phyloP scores from a whole-genome alignment of 2,113 vertebrate species.

The Erythrolamprus reginae region DNA sequence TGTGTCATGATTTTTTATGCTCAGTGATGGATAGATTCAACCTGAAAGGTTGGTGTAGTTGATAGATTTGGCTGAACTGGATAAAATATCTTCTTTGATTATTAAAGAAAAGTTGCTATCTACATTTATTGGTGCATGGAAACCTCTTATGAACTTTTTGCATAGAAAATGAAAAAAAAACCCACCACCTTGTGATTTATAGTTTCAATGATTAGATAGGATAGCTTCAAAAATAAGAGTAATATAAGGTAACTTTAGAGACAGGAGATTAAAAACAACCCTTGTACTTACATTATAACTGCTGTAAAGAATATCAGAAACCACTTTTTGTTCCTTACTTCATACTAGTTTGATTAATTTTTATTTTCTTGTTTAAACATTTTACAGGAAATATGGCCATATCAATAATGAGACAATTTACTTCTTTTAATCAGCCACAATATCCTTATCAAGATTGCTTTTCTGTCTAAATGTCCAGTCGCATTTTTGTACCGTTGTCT shows the following conservation, averaged over 20 bases:
- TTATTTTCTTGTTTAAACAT: neutral
- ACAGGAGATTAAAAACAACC: neutral
- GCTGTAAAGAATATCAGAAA: neutral
- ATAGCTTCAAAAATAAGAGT: neutral
- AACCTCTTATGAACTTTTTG: neutral
- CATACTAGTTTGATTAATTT: neutral
- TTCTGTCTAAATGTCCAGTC: neutral
- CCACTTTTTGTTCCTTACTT: neutral
- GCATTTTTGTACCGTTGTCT: neutral
- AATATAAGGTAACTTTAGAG: neutral
- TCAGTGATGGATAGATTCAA: neutral
- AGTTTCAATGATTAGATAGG: neutral
- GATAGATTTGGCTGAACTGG: neutral
- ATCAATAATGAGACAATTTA: neutral
- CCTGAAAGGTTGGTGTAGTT: neutral
- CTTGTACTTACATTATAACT: neutral
- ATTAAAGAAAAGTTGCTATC: neutral
- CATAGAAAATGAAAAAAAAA: neutral
- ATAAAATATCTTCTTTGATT: neutral
- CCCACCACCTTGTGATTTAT: neutral
- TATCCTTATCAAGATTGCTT: neutral
- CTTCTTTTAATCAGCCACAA: neutral
- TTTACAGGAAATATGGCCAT: neutral
- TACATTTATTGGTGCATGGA: neutral
- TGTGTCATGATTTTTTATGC: neutral